Evolutionary conservation across 2,888 invertebrate species (phyloP).

Genomic region (Sipha maydis): DNA sequence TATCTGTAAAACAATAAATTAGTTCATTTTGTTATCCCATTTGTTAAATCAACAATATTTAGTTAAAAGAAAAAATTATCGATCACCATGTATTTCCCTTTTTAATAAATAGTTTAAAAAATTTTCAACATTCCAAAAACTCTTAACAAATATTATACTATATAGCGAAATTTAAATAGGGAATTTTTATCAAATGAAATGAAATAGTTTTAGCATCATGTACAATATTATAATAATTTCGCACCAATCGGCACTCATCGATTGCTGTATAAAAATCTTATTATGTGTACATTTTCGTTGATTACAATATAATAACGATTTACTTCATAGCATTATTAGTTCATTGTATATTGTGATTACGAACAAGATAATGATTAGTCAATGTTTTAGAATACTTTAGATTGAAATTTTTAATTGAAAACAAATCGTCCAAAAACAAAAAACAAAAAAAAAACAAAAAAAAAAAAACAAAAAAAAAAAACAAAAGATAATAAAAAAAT

Average conservation of each 20-base stretch:
- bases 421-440: neutral
- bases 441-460: neutral
- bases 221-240: neutral
- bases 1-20: neutral
- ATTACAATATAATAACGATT: neutral
- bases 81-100: slow-evolving; percentile 24
- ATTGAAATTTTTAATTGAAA: slow-evolving; percentile 33
- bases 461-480: slow-evolving; percentile 30
- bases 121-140: slow-evolving; percentile 46
- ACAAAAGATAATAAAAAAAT: slow-evolving; percentile 39
- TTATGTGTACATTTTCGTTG: neutral
- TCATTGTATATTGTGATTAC: slow-evolving; percentile 14
- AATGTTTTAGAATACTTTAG: slow-evolving; percentile 19
- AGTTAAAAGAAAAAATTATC: neutral
- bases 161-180: slow-evolving; percentile 2
- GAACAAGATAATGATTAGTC: slow-evolving; percentile 23
- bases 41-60: neutral
- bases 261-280: neutral
- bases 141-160: slow-evolving; percentile 9
- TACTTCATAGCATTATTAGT: slow-evolving; percentile 7
- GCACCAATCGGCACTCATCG: neutral
- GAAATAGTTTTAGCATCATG: neutral
- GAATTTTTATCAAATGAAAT: neutral
- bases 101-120: slow-evolving; percentile 41
- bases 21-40: slow-evolving; percentile 4